Conservation (phyloP, 2,888 invertebrate species). For the Habroteleia sp. region DNA sequence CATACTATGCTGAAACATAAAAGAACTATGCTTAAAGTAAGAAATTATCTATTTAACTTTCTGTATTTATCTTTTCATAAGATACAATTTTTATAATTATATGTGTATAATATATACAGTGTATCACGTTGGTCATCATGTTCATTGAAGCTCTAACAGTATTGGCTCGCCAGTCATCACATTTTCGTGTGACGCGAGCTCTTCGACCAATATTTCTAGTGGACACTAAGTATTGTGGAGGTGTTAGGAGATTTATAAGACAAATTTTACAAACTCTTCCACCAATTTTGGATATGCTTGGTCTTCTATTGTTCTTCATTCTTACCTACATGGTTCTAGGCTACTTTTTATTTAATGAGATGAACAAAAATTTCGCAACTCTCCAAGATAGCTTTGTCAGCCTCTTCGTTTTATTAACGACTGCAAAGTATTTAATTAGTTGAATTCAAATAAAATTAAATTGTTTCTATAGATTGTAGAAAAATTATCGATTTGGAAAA, state of each 20-base stretch:
- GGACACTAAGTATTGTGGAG: constrained; percentile 91
- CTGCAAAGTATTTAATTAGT: constrained; percentile 87
- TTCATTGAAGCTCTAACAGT: constrained; percentile 90
- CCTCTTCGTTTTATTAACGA: constrained; percentile 93
- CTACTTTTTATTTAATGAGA: constrained; percentile 90
- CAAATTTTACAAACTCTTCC: constrained; percentile 93
- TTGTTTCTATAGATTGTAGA: too few relatives aligned
- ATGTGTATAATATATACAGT: constrained; percentile 82
- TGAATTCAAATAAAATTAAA: too few relatives aligned
- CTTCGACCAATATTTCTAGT: constrained; percentile 93
- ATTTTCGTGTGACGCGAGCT: constrained; percentile 93
- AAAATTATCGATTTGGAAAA: too few relatives aligned
- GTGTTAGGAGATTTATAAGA: constrained; percentile 87
- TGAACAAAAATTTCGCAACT: constrained; percentile 90
- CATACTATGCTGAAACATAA: constrained; percentile 91
- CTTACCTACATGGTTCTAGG: constrained; percentile 91
- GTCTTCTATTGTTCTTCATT: constrained; percentile 91
- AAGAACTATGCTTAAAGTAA: constrained; percentile 92
- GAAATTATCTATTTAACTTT: too few relatives aligned
- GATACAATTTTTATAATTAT: too few relatives aligned
- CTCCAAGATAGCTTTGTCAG: constrained; percentile 92
- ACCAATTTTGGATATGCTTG: constrained; percentile 93
- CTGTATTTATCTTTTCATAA: too few relatives aligned
- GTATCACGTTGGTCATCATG: constrained; percentile 89
- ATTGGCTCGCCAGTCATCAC: constrained; percentile 89